Evolutionary conservation across 1,140 invertebrate genomes (phyloP).

Genomic region (Galendromus occidentalis): DNA sequence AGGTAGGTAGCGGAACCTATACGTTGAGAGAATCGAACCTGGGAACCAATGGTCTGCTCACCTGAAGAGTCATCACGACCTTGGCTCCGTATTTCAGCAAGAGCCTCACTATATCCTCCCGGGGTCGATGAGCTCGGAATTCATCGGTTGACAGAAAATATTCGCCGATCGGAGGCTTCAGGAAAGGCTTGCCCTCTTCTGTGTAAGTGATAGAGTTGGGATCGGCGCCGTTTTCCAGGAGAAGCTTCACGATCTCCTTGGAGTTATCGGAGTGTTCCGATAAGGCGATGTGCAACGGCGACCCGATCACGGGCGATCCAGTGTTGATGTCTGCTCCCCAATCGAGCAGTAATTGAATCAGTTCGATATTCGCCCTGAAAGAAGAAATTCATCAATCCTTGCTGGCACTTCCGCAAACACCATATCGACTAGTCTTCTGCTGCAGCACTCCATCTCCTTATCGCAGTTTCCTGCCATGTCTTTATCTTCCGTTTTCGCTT

Average conservation of each 20-base stretch:
- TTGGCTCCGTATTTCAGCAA: slow-evolving; percentile 54
- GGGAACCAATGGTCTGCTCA: too few relatives aligned
- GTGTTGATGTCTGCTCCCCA: slow-evolving; percentile 57
- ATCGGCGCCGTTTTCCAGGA: slow-evolving; percentile 51
- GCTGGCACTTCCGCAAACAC: background rate
- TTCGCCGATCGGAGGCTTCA: slow-evolving; percentile 54
- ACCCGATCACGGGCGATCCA: slow-evolving; percentile 57
- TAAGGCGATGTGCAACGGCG: slow-evolving; percentile 62
- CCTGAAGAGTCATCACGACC: slow-evolving; percentile 19
- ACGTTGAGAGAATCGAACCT: too few relatives aligned
- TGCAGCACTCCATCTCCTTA: too few relatives aligned
- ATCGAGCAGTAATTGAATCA: slow-evolving; percentile 35
- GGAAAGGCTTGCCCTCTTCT: slow-evolving; percentile 24
- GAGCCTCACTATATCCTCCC: slow-evolving; percentile 43
- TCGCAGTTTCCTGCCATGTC: too few relatives aligned
- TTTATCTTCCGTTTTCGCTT: too few relatives aligned
- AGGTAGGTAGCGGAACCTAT: too few relatives aligned
- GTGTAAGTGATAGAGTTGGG: slow-evolving; percentile 53
- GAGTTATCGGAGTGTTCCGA: slow-evolving; percentile 39
- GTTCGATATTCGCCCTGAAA: slow-evolving; percentile 45
- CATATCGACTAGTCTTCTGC: too few relatives aligned
- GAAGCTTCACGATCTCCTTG: slow-evolving; percentile 36
- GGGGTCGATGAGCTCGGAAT: slow-evolving; percentile 27
- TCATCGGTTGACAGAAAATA: slow-evolving; percentile 54
- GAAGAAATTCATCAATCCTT: slow-evolving; percentile 15